phyloP scores from a whole-genome alignment of 2,113 vertebrate genomes.

The Meles meles region DNA sequence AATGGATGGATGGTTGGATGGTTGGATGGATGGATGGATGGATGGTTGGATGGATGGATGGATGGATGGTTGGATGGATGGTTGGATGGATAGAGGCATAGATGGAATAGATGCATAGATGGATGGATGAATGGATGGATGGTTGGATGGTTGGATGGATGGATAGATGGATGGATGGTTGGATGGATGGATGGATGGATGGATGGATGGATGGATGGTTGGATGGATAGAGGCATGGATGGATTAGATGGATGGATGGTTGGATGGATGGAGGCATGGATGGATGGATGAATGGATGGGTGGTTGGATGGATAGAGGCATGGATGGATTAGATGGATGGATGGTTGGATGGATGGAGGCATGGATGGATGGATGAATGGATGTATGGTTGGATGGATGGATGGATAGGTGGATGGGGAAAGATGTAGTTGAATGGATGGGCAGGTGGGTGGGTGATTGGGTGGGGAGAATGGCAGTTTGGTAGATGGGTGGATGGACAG shows the following conservation, averaged over 20 bases:
- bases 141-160: background rate
- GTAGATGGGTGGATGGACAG: background rate
- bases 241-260: accelerated
- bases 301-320: no score
- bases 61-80: background rate
- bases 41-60: background rate
- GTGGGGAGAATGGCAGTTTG: no score
- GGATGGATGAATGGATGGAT: accelerated
- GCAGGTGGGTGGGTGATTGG: no score
- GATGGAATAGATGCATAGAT: no score
- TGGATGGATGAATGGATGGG: background rate
- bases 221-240: background rate
- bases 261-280: background rate
- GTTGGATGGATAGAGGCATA: no score
- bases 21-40: background rate
- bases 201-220: background rate
- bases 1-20: background rate
- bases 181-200: background rate
- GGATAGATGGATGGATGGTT: background rate
- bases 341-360: background rate
- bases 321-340: background rate
- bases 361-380: no score
- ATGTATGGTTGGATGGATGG: background rate
- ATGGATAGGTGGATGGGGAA: background rate
- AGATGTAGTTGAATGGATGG: background rate